phyloP scores from a whole-genome alignment of 2,113 vertebrate species.

The Serilophus lunatus region DNA sequence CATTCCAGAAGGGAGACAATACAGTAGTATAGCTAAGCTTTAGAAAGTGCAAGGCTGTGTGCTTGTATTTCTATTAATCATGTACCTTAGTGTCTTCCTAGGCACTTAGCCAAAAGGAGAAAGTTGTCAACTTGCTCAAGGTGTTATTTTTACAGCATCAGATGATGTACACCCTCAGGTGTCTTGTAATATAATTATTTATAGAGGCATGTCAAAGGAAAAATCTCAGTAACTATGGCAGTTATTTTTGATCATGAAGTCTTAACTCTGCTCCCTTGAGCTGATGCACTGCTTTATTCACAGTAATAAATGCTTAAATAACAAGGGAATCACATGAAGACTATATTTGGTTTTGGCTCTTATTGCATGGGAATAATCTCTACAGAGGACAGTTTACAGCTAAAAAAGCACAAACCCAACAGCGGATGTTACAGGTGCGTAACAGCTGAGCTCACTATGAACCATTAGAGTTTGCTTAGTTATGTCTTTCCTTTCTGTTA shows the following conservation, averaged over 20 bases:
- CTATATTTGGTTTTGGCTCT: not conserved
- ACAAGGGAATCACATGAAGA: not conserved
- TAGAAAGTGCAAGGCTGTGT: not conserved
- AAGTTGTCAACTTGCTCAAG: slow-evolving; percentile 25
- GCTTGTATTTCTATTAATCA: slow-evolving; percentile 26
- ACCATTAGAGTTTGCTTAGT: not conserved
- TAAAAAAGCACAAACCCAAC: not conserved
- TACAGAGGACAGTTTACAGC: not conserved
- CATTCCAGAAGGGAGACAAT: not conserved
- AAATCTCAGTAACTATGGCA: not conserved
- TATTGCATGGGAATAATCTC: not conserved
- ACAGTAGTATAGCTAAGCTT: not conserved
- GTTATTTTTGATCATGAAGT: not conserved
- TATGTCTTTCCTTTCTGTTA: slow-evolving; percentile 5
- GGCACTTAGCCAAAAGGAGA: slow-evolving; percentile 43
- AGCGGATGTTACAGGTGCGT: not conserved
- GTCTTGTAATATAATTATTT: slow-evolving; percentile 52
- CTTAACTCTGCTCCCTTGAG: not conserved
- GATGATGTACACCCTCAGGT: slow-evolving; percentile 27
- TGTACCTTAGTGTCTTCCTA: slow-evolving; percentile 27
- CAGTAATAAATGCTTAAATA: not conserved
- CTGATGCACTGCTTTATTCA: not conserved
- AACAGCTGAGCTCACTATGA: not conserved
- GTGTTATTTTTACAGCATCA: slow-evolving; percentile 28
- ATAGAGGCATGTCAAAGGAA: not conserved